These are phyloP conservation scores for Sterna hirundo DNA, from an alignment of 2,113 vertebrate genomes.

Conservation along the genomic window DNA sequence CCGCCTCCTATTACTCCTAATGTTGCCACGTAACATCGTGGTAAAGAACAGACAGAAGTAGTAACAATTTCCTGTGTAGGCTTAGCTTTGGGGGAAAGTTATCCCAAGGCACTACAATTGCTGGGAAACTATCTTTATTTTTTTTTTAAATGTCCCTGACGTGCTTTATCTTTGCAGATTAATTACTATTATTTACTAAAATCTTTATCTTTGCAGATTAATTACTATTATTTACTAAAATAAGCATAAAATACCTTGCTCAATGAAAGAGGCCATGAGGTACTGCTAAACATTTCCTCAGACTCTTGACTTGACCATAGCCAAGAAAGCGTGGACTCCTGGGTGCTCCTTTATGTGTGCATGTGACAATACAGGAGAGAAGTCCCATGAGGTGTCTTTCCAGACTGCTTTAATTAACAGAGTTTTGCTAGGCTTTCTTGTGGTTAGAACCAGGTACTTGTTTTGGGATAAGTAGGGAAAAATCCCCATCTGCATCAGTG, in stretches of 20 bases:
- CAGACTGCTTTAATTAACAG: background rate
- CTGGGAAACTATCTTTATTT: background rate
- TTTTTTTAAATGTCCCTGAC: background rate
- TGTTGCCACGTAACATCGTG: background rate
- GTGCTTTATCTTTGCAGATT: background rate
- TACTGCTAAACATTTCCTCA: background rate
- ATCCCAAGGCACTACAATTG: background rate
- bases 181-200: background rate
- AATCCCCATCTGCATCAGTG: background rate
- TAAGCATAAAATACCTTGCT: background rate
- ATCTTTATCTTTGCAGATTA: background rate
- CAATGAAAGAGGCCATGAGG: background rate
- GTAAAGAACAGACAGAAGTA: background rate
- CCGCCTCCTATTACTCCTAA: background rate
- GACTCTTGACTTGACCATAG: background rate
- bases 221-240: background rate
- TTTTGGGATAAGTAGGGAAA: background rate
- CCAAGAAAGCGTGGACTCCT: background rate
- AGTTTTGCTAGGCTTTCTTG: background rate
- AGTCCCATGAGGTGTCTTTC: background rate
- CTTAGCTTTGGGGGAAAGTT: background rate
- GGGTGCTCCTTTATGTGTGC: background rate
- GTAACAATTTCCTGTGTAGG: background rate
- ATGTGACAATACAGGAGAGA: rapidly evolving
- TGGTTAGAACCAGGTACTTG: background rate